A percentile compares a stretch with the other conserved stretches of the same genome.
Conservation (phyloP, 92 coral and sea anemone genomes). For the Phenganax marumi region DNA sequence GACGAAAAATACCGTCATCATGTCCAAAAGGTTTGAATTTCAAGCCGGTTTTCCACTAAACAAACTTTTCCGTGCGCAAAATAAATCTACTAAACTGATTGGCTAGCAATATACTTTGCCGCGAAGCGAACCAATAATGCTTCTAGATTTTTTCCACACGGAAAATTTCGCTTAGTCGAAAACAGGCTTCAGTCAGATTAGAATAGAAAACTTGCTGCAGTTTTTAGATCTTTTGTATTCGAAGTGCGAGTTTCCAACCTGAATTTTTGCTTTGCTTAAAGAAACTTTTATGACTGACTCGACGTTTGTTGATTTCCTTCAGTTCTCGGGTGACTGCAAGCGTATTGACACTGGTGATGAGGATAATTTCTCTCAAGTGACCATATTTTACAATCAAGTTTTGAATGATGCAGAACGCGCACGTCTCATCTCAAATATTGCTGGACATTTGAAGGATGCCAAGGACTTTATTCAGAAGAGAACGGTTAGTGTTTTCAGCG, state of each 20-base stretch:
- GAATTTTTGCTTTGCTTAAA: neutral
- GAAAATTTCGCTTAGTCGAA: no score
- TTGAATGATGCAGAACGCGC: slow-evolving; percentile 70
- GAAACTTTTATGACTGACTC: neutral
- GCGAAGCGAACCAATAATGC: no score
- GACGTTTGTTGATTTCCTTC: neutral
- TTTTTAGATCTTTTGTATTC: neutral
- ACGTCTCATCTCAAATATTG: slow-evolving; percentile 79
- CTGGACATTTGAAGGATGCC: slow-evolving; percentile 95
- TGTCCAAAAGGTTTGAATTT: slow-evolving; percentile 32
- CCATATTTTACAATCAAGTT: slow-evolving; percentile 77
- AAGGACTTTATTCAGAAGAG: slow-evolving; percentile 83
- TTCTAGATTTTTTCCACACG: no score
- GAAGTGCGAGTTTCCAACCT: neutral
- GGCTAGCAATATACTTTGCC: no score
- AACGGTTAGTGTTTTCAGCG: slow-evolving; percentile 60
- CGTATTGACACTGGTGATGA: slow-evolving; percentile 90
- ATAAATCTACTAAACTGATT: no score
- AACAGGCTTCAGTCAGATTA: neutral
- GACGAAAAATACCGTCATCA: slow-evolving; percentile 66
- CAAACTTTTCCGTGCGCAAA: no score
- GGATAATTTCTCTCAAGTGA: slow-evolving; percentile 93
- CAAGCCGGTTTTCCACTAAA: neutral
- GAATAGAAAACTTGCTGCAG: no score
- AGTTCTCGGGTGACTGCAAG: slow-evolving; percentile 70